Evolutionary conservation across 2,888 invertebrate genomes (phyloP).

Genomic region (Apamea sordens): DNA sequence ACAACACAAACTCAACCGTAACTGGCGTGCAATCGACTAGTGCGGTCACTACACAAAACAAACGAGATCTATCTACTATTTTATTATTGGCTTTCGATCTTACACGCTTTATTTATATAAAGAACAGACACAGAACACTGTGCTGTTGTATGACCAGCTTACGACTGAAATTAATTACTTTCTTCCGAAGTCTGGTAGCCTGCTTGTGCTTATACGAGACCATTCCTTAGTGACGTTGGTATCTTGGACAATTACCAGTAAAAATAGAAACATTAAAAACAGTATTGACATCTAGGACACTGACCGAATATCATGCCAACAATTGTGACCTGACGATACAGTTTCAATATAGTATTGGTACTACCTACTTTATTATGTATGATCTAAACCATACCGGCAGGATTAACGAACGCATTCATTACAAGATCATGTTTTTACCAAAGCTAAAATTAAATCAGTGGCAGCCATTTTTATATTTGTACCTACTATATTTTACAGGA

Average conservation of each 20-base stretch:
- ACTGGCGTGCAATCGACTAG: constrained; percentile 61
- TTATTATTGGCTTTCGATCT: constrained; percentile 78
- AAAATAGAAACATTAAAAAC: constrained; percentile 85
- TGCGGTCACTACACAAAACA: constrained; percentile 73
- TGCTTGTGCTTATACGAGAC: constrained; percentile 71
- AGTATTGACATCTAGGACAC: constrained; percentile 87
- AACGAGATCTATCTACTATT: constrained; percentile 68
- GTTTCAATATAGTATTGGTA: constrained; percentile 53
- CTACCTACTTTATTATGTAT: constrained; percentile 8
- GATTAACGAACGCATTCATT: background rate
- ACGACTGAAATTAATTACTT: constrained; percentile 87
- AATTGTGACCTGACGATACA: constrained; percentile 71
- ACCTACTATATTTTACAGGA: background rate
- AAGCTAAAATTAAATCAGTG: constrained; percentile 13
- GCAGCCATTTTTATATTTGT: background rate
- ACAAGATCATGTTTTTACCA: background rate
- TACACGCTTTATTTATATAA: constrained; percentile 75
- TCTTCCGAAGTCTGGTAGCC: constrained; percentile 79
- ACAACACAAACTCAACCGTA: constrained; percentile 44
- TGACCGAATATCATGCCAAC: constrained; percentile 87
- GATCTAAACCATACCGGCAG: constrained; percentile 2
- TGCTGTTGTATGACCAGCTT: constrained; percentile 79
- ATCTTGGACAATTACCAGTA: constrained; percentile 88
- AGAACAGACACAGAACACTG: constrained; percentile 82
- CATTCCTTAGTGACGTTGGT: constrained; percentile 80